A percentile compares a stretch with the other conserved stretches of the same genome.
phyloP scores from a whole-genome alignment of 2,888 invertebrate genomes.

The Pammene fasciana region DNA sequence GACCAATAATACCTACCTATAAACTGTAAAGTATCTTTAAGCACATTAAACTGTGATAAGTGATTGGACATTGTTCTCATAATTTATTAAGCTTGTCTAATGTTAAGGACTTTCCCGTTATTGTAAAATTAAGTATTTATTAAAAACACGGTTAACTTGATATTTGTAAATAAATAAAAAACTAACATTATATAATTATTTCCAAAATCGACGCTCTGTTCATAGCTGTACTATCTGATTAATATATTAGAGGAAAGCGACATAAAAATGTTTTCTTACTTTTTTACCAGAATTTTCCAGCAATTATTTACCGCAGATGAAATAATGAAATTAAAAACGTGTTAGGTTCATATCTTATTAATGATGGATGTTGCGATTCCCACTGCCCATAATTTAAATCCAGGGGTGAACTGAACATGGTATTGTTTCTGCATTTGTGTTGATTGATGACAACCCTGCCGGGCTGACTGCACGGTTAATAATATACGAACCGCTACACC shows the following conservation, averaged over 20 bases:
- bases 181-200: conserved; percentile 42
- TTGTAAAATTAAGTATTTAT: conserved; percentile 29
- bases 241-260: conserved; percentile 44
- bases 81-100: conserved; percentile 46
- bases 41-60: conserved; percentile 78
- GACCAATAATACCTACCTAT: conserved; percentile 67
- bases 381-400: conserved; percentile 54
- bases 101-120: conserved; percentile 32
- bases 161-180: conserved; percentile 45
- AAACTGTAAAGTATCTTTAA: conserved; percentile 69
- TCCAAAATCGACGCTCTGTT: conserved; percentile 54
- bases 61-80: conserved; percentile 52
- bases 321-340: conserved; percentile 33
- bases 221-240: conserved; percentile 56
- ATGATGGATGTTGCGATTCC: conserved; percentile 30
- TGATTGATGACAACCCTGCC: conserved; percentile 66
- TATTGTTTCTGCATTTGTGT: conserved; percentile 72
- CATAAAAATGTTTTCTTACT: conserved; percentile 20
- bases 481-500: conserved; percentile 44
- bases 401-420: conserved; percentile 49
- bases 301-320: conserved; percentile 1
- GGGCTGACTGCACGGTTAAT: conserved; percentile 42
- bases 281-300: conserved; percentile 6
- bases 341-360: conserved; percentile 26
- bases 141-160: conserved; percentile 25